These are phyloP conservation scores for Hydra vulgaris DNA, from an alignment of 30 jellyfish, hydroid and myxozoan species.

Conservation along the genomic window DNA sequence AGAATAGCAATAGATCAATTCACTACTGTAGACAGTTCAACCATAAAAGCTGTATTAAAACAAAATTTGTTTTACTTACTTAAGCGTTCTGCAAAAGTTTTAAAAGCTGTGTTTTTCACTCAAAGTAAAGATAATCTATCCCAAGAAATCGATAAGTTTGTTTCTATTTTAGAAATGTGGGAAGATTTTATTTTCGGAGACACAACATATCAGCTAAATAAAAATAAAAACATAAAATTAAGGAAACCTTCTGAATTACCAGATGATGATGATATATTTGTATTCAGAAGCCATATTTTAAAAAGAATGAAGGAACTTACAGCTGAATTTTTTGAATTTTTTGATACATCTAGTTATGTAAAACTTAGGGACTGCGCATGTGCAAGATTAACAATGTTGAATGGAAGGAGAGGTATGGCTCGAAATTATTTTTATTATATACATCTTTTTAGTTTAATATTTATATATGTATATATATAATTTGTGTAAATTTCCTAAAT, in stretches of 20 bases:
- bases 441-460: too few species aligned
- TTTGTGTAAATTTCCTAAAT: too few species aligned
- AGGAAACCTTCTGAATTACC: constrained; percentile 4
- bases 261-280: constrained; percentile 15
- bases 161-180: constrained; percentile 9
- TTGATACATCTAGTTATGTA: too few species aligned
- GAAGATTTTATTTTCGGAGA: constrained; percentile 20
- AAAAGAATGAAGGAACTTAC: not conserved
- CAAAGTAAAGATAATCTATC: not conserved
- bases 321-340: too few species aligned
- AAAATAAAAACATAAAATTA: not conserved
- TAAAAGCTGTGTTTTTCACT: constrained; percentile 11
- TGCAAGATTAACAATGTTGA: too few species aligned
- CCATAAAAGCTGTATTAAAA: too few species aligned
- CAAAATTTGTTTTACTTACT: constrained; percentile 9
- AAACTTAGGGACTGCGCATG: too few species aligned
- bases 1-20: constrained; percentile 11
- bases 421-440: too few species aligned
- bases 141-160: not conserved
- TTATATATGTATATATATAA: too few species aligned
- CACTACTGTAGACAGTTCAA: not conserved
- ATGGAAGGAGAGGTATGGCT: too few species aligned
- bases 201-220: constrained; percentile 1
- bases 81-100: not conserved
- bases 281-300: too few species aligned